Evolutionary conservation across 2,797 vertebrate genomes (phyloP).

Genomic region (Valencia hispanica): DNA sequence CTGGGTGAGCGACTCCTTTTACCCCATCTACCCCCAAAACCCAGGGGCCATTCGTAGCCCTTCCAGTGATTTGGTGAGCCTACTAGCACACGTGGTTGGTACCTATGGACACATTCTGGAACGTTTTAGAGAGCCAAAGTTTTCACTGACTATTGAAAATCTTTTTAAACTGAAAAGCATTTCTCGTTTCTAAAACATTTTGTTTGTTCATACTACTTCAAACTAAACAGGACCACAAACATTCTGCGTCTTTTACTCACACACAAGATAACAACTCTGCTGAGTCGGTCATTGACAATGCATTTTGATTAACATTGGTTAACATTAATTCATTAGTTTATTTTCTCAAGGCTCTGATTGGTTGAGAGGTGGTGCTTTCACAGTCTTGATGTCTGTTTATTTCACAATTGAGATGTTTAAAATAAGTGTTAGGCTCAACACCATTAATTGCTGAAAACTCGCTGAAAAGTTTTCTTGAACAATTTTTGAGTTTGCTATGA

Average conservation of each 20-base stretch:
- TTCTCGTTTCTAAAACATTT: background rate
- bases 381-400: background rate
- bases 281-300: background rate
- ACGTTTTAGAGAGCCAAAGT: background rate
- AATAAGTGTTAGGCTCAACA: no score
- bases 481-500: background rate
- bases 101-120: background rate
- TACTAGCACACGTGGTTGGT: background rate
- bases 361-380: background rate
- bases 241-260: background rate
- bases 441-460: background rate
- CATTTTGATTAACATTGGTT: background rate
- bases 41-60: background rate
- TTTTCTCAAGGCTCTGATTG: background rate
- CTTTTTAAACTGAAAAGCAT: background rate
- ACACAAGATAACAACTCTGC: background rate
- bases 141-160: background rate
- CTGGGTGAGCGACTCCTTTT: background rate
- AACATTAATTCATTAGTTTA: background rate
- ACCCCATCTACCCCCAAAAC: background rate
- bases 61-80: background rate
- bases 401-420: no score
- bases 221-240: background rate
- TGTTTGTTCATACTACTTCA: background rate
- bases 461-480: background rate